A percentile compares a stretch with the other conserved stretches of the same genome.
phyloP scores from a whole-genome alignment of 2,888 invertebrate species.

The Brachynemurus nebulosus region DNA sequence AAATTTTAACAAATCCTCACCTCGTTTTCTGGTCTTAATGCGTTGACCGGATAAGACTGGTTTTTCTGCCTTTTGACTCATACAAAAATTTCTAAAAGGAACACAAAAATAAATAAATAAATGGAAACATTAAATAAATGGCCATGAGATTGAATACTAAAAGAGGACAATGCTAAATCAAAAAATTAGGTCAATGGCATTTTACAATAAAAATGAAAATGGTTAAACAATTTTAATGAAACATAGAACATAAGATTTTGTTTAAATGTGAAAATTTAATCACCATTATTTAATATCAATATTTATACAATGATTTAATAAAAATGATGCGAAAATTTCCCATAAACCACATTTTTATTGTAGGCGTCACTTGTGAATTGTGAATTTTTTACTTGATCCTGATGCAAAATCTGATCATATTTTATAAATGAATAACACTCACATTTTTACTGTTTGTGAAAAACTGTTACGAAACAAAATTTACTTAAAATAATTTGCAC shows the following conservation, averaged over 20 bases:
- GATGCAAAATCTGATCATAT: not conserved
- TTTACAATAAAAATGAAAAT: not conserved
- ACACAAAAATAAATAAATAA: constrained; percentile 9
- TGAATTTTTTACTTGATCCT: not conserved
- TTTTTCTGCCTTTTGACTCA: constrained; percentile 99
- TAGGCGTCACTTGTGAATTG: not conserved
- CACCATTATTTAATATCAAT: no score
- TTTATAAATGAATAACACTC: constrained; percentile 22
- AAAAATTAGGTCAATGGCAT: constrained; percentile 10
- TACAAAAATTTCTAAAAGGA: constrained; percentile 57
- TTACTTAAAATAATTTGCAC: constrained; percentile 2
- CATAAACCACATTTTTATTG: not conserved
- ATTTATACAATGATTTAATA: not conserved
- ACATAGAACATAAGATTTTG: no score
- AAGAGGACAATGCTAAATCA: constrained; percentile 10
- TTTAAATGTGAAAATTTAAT: no score
- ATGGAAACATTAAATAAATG: constrained; percentile 11
- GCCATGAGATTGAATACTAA: not conserved
- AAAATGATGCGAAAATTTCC: not conserved
- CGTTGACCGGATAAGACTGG: constrained; percentile 99
- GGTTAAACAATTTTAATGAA: not conserved
- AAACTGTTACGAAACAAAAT: constrained; percentile 19
- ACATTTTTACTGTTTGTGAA: constrained; percentile 33
- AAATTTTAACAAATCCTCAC: constrained; percentile 50
- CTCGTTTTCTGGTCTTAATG: constrained; percentile 99